Percentiles rank a stretch among this genome's conserved stretches.
These are phyloP conservation scores for Unio pictorum DNA, from an alignment of 2,888 invertebrate genomes.

Conservation along the genomic window DNA sequence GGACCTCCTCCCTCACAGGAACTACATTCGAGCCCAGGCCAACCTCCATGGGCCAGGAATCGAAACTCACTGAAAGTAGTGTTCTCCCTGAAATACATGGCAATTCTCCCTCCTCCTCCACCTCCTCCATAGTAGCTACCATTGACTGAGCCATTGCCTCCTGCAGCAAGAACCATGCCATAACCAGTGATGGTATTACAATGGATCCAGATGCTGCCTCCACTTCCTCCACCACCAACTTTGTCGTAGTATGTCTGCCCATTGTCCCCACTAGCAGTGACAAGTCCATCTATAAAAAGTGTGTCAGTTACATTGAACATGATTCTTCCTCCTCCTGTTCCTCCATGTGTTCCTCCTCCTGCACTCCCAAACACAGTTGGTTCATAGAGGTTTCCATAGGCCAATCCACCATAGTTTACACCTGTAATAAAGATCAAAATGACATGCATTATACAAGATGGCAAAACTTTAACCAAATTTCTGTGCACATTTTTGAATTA, in stretches of 20 bases:
- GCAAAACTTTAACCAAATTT: not conserved
- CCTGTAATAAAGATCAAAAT: slow-evolving; percentile 12
- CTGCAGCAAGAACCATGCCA: slow-evolving; percentile 39
- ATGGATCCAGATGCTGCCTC: slow-evolving; percentile 58
- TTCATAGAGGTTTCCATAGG: slow-evolving; percentile 55
- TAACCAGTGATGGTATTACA: slow-evolving; percentile 44
- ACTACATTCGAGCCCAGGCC: slow-evolving; percentile 30
- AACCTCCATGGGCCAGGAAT: slow-evolving; percentile 51
- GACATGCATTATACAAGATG: too few relatives aligned
- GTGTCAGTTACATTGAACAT: slow-evolving; percentile 58
- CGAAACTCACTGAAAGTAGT: slow-evolving; percentile 56
- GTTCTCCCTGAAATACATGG: slow-evolving; percentile 53
- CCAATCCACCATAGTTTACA: slow-evolving; percentile 30
- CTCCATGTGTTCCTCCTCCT: slow-evolving; percentile 50
- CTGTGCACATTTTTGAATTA: too few relatives aligned
- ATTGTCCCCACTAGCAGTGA: slow-evolving; percentile 47
- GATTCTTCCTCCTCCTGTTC: slow-evolving; percentile 54
- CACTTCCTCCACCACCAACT: slow-evolving; percentile 55
- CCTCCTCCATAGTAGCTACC: slow-evolving; percentile 31
- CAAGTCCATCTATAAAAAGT: slow-evolving; percentile 47
- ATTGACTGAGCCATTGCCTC: slow-evolving; percentile 39
- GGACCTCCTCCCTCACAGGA: slow-evolving; percentile 51
- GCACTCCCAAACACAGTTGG: slow-evolving; percentile 55
- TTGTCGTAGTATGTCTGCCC: slow-evolving; percentile 21
- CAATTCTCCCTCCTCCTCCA: slow-evolving; percentile 54